phyloP scores from a whole-genome alignment of 2,113 vertebrate species.

The Phodopus roborovskii region DNA sequence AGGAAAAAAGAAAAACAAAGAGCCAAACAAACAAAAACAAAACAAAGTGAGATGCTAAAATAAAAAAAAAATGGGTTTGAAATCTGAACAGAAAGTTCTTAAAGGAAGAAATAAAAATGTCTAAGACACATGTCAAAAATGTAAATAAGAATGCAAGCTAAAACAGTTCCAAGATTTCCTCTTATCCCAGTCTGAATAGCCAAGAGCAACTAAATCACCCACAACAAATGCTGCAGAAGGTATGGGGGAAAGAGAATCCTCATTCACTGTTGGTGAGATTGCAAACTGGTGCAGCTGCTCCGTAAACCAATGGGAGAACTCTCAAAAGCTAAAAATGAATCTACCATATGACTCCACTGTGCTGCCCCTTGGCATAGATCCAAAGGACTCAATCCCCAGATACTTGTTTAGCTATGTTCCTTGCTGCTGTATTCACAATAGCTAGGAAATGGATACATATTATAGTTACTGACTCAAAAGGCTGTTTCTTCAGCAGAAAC shows the following conservation, averaged over 20 bases:
- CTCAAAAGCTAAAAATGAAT: neutral
- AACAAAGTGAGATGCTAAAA: neutral
- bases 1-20: neutral
- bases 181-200: neutral
- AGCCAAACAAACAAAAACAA: neutral
- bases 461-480: too few species aligned
- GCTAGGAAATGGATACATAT: neutral
- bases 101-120: neutral
- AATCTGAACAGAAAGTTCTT: neutral
- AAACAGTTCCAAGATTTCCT: neutral
- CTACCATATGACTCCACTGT: neutral
- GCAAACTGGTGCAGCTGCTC: neutral
- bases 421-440: neutral
- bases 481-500: too few species aligned
- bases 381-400: neutral
- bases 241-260: neutral
- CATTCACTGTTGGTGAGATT: neutral
- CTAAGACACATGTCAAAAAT: neutral
- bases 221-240: neutral
- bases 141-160: neutral
- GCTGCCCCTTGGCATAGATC: neutral
- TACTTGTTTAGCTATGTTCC: neutral
- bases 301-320: neutral
- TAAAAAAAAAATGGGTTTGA: neutral
- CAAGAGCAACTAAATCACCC: neutral